A percentile compares a stretch with the other conserved stretches of the same genome.
phyloP scores from a whole-genome alignment of 64 coral and sea anemone species.

The Trachythela sp. region DNA sequence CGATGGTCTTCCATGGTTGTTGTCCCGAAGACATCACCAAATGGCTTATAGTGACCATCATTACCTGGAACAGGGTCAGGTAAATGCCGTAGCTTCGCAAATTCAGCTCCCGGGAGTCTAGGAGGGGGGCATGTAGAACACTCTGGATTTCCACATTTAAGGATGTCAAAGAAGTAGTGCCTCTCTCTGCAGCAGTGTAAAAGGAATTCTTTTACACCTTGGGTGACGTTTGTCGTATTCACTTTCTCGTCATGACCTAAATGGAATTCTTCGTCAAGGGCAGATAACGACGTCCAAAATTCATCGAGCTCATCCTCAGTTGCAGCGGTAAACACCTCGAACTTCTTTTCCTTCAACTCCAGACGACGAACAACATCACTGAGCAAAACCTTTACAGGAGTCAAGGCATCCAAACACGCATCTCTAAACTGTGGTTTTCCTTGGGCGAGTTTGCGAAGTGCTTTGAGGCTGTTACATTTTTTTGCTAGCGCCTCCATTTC shows the following conservation, averaged over 20 bases:
- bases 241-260: neutral
- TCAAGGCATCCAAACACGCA: neutral
- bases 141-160: conserved; percentile 13
- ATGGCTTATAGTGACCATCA: conserved; percentile 21
- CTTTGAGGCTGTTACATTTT: neutral
- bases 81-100: neutral
- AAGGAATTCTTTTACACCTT: too few relatives aligned
- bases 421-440: conserved; percentile 1
- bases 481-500: neutral
- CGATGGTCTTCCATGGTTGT: neutral
- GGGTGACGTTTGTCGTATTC: neutral
- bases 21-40: neutral
- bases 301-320: neutral
- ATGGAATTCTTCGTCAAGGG: conserved; percentile 19
- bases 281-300: conserved; percentile 15
- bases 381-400: conserved; percentile 22
- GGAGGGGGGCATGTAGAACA: conserved; percentile 4
- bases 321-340: neutral
- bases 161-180: conserved; percentile 24
- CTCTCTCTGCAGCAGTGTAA: conserved; percentile 18
- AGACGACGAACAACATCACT: conserved; percentile 5
- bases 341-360: conserved; percentile 20
- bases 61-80: neutral
- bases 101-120: conserved; percentile 14
- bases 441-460: conserved; percentile 12